Evolutionary conservation across 2,888 invertebrate genomes (phyloP).

Genomic region (Theretra japonica): DNA sequence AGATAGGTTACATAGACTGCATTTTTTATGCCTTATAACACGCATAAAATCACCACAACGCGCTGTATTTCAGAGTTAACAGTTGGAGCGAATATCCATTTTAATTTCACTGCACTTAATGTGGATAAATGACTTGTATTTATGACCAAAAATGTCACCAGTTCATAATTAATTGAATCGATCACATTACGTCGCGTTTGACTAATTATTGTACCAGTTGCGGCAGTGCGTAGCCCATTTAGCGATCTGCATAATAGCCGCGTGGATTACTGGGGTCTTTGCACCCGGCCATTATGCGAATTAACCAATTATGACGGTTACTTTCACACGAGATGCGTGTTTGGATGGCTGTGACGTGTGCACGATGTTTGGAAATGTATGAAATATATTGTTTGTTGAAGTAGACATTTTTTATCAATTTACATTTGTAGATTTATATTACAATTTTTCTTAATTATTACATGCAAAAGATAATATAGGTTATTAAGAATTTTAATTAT

Average conservation of each 20-base stretch:
- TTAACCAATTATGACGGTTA: conserved; percentile 34
- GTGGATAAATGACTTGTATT: neutral
- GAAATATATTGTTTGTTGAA: too few species aligned
- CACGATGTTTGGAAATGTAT: too few species aligned
- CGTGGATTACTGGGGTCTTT: conserved; percentile 29
- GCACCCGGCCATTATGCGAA: conserved; percentile 31
- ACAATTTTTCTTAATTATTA: too few species aligned
- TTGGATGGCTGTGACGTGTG: neutral
- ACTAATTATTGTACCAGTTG: conserved; percentile 22
- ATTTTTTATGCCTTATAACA: neutral
- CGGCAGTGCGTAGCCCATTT: conserved; percentile 12
- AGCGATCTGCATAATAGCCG: conserved; percentile 42
- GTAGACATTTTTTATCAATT: too few species aligned
- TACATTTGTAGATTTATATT: too few species aligned
- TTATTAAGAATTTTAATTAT: too few species aligned
- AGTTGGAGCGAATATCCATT: neutral
- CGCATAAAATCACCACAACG: neutral
- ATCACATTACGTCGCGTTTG: conserved; percentile 3
- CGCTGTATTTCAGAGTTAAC: neutral
- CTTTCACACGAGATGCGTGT: conserved; percentile 4
- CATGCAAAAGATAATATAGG: too few species aligned
- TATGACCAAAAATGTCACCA: conserved; percentile 2
- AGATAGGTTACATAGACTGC: too few species aligned
- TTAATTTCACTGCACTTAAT: neutral
- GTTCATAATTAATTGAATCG: conserved; percentile 14